Evolutionary conservation across 2,113 vertebrate species (phyloP).

Genomic region (Crotalus helleri): DNA sequence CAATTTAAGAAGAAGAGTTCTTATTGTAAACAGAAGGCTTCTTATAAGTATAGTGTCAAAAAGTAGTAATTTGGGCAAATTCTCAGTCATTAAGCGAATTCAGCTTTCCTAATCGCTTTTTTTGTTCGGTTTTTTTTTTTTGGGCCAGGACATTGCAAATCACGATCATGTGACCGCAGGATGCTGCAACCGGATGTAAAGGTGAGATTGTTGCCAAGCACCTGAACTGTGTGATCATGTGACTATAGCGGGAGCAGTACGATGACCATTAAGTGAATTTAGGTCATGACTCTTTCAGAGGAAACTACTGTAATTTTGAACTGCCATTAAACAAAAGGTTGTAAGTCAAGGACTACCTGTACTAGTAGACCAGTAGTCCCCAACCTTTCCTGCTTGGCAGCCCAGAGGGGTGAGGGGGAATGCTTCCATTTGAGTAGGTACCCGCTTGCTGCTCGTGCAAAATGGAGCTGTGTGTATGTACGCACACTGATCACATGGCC

Average conservation of each 20-base stretch:
- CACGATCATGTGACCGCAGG: background rate
- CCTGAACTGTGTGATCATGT: background rate
- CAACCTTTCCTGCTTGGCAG: background rate
- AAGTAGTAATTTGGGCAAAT: background rate
- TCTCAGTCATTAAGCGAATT: background rate
- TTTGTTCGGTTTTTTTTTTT: background rate
- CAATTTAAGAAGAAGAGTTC: background rate
- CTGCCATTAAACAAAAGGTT: background rate
- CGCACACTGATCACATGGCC: background rate
- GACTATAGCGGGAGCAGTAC: background rate
- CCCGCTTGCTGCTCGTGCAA: background rate
- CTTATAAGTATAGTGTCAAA: background rate
- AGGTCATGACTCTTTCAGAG: background rate
- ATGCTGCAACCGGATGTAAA: background rate
- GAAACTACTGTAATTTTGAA: background rate
- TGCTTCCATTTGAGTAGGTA: background rate
- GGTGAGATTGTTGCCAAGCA: background rate
- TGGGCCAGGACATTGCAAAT: background rate
- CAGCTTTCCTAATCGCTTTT: background rate
- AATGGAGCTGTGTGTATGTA: background rate
- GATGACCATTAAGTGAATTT: background rate
- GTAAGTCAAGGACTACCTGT: background rate
- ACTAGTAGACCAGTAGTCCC: background rate
- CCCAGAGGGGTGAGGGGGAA: background rate
- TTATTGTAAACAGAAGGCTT: background rate